phyloP scores from a whole-genome alignment of 1,140 invertebrate species.

The Platorchestia sp. region DNA sequence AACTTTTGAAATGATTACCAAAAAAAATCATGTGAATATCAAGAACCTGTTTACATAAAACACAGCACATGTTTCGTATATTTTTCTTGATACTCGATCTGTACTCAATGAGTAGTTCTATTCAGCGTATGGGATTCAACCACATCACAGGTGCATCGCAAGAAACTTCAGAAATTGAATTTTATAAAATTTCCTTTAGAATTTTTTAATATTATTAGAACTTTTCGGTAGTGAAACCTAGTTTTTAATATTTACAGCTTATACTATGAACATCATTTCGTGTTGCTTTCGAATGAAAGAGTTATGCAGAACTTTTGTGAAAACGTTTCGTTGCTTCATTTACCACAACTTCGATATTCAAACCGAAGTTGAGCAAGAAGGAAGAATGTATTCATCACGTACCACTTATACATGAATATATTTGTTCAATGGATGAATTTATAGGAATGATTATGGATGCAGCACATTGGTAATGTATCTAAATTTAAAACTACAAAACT shows the following conservation, averaged over 20 bases:
- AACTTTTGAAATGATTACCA: too few relatives aligned
- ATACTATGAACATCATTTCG: not conserved
- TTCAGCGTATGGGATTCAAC: too few relatives aligned
- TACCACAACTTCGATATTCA: not conserved
- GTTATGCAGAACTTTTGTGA: not conserved
- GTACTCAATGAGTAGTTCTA: too few relatives aligned
- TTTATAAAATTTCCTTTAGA: not conserved
- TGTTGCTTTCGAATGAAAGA: not conserved
- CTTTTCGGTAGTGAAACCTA: not conserved
- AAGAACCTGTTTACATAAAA: too few relatives aligned
- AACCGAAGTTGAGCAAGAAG: not conserved
- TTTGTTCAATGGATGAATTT: not conserved
- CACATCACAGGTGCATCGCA: too few relatives aligned
- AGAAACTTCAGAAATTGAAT: not conserved
- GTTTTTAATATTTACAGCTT: not conserved
- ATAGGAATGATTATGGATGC: not conserved
- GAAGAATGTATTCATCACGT: not conserved
- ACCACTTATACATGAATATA: not conserved
- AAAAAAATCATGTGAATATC: too few relatives aligned
- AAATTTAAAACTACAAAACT: too few relatives aligned
- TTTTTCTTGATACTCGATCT: too few relatives aligned
- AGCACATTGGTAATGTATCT: too few relatives aligned
- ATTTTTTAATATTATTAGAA: not conserved
- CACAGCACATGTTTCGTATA: too few relatives aligned
- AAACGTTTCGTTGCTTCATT: too few relatives aligned